A percentile compares a stretch with the other conserved stretches of the same genome.
phyloP scores from a whole-genome alignment of 2,888 invertebrate species.

The Panzeria rudis region DNA sequence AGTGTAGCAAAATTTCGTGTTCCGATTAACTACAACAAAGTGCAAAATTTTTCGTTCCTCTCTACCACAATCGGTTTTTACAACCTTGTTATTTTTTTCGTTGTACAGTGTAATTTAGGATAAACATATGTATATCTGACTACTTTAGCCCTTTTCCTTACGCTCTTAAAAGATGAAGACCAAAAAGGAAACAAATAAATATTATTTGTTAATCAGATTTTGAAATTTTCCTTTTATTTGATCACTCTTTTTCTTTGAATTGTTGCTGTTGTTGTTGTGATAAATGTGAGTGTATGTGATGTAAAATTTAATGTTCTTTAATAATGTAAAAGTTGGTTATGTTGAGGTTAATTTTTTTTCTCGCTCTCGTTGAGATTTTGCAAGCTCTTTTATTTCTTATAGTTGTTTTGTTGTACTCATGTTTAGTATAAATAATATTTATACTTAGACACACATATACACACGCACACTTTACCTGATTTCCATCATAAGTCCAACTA shows the following conservation, averaged over 20 bases:
- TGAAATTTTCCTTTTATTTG: not conserved
- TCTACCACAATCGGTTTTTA: too few relatives aligned
- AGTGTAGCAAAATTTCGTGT: too few relatives aligned
- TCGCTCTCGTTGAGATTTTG: not conserved
- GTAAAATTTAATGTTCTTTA: not conserved
- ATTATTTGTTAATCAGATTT: too few relatives aligned
- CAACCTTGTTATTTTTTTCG: too few relatives aligned
- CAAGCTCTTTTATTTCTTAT: too few relatives aligned
- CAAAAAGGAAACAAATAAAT: too few relatives aligned
- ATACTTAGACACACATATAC: constrained; percentile 44
- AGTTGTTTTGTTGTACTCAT: constrained; percentile 12
- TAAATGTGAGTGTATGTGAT: not conserved
- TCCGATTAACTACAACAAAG: too few relatives aligned
- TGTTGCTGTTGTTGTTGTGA: not conserved
- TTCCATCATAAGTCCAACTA: constrained; percentile 99
- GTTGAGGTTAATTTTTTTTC: not conserved
- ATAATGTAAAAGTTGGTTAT: not conserved
- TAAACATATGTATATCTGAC: too few relatives aligned
- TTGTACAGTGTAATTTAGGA: too few relatives aligned
- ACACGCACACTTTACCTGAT: constrained; percentile 88
- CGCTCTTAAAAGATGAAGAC: too few relatives aligned
- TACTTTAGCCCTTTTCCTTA: too few relatives aligned
- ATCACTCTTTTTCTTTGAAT: not conserved
- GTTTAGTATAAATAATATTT: constrained; percentile 26
- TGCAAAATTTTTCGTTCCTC: too few relatives aligned